These are phyloP conservation scores for Euplexia lucipara DNA, from an alignment of 2,888 invertebrate genomes.

Conservation along the genomic window DNA sequence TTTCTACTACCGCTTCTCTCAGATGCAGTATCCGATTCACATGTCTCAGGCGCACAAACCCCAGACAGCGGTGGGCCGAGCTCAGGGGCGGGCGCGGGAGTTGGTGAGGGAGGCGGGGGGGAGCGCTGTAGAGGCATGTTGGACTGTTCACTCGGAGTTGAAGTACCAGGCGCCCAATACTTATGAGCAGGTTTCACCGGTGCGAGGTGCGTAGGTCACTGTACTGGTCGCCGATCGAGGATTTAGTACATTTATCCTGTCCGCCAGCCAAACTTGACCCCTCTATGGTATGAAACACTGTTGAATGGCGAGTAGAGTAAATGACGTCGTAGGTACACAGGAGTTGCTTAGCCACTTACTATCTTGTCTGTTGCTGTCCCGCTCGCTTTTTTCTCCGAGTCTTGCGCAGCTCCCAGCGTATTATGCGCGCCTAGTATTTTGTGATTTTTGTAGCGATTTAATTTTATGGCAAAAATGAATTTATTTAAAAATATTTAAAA, in stretches of 20 bases:
- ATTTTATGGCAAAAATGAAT: too few relatives aligned
- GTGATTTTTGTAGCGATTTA: too few relatives aligned
- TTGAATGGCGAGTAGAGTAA: background rate
- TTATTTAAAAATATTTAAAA: too few relatives aligned
- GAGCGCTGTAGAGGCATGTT: too few relatives aligned
- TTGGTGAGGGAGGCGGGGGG: background rate
- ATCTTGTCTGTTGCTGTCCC: too few relatives aligned
- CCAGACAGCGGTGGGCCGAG: too few relatives aligned
- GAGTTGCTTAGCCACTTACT: too few relatives aligned
- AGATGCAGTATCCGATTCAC: slow-evolving; percentile 1
- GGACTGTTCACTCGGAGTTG: background rate
- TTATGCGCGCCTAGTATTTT: too few relatives aligned
- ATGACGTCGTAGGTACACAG: background rate
- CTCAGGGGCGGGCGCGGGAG: background rate
- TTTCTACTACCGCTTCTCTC: background rate
- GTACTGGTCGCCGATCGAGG: slow-evolving; percentile 5
- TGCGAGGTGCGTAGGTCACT: background rate
- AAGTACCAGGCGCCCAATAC: background rate
- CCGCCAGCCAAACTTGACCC: slow-evolving; percentile 11
- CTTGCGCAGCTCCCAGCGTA: too few relatives aligned
- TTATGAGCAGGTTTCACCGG: background rate
- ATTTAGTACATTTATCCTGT: background rate
- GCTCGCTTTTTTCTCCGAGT: too few relatives aligned
- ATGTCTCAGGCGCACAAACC: too few relatives aligned
- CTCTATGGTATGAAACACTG: background rate